Evolutionary conservation across 1,140 invertebrate species (phyloP), one percentile per base, ranked within the genome.

Genomic region (Megathymus violae): DNA sequence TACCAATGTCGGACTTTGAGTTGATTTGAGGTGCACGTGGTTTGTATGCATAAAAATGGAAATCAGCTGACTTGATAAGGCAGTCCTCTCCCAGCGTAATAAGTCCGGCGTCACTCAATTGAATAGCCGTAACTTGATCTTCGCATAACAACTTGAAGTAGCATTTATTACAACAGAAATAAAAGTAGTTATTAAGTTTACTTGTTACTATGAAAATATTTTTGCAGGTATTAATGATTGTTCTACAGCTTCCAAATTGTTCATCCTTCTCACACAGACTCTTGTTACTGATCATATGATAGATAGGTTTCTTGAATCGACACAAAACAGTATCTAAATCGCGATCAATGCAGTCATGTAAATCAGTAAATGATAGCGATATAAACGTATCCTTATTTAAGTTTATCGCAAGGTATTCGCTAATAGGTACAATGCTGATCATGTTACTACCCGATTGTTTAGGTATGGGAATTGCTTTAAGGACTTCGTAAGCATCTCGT

Each of bases 251-350:
- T 7, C 17, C 43, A 25, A 17, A 46, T 1, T 46, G n/a, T 46
- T 46, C 43, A 22, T 46, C 22, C n/a, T n/a, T n/a, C 15, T 36
- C 16, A 52, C 48, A 52, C 16, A 52, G 16, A 17, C 34, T 38
- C 34, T 38, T 38, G 9, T 52, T 31, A 52, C n/a, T 17, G 15
- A 9, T 17, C 27, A 52, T 36, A 38, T 38, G 50, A 40, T 52
- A 52, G 9, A 52, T 40, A 52, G 17, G 50, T 16, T 17, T 52
- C 10, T 52, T 38, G 10, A 52, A 40, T 17, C 50, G 34, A 52
- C 36, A 52, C 34, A 52, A 22, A n/a, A n/a, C n/a, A n/a, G n/a
- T 34, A 40, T 52, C 34, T 22, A 52, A 40, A 22, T 52, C 34
- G 38, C 34, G 9, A 19, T 52, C 19, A 0, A 19, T 22, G 36